These are phyloP conservation scores for Schlechtendalia chinensis DNA, from an alignment of 1,140 invertebrate species.

Conservation along the genomic window DNA sequence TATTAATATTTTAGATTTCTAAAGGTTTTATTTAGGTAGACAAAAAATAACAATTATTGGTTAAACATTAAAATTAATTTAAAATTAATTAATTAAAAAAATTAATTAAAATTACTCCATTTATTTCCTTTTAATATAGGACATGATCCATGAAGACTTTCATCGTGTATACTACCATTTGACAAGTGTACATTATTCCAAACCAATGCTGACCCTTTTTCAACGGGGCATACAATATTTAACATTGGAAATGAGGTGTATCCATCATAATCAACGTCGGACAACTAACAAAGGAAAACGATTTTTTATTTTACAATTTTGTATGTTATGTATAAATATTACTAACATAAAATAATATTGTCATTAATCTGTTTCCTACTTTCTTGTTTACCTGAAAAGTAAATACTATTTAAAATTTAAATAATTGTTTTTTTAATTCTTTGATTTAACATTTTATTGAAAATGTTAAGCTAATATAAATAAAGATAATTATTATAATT, in stretches of 20 bases:
- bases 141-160: conserved; percentile 19
- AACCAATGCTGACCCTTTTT: conserved; percentile 3
- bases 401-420: too few species aligned
- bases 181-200: neutral
- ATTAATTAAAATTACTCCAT: conserved; percentile 20
- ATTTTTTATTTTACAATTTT: neutral
- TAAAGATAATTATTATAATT: too few species aligned
- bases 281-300: neutral
- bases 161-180: neutral
- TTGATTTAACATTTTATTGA: too few species aligned
- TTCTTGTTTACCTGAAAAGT: neutral
- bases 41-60: too few species aligned
- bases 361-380: neutral
- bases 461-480: too few species aligned
- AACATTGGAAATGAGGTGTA: neutral
- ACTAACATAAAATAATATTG: conserved; percentile 8
- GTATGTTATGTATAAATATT: neutral
- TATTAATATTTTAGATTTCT: too few species aligned
- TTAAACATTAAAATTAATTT: too few species aligned
- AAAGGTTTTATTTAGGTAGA: too few species aligned
- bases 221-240: neutral
- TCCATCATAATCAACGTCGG: neutral
- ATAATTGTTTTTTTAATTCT: too few species aligned
- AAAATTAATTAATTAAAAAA: too few species aligned
- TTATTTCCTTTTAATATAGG: conserved; percentile 33